Evolutionary conservation across 2,888 invertebrate species (phyloP), one percentile per base, ranked within the genome.

Genomic region (Agonum fuliginosum): DNA sequence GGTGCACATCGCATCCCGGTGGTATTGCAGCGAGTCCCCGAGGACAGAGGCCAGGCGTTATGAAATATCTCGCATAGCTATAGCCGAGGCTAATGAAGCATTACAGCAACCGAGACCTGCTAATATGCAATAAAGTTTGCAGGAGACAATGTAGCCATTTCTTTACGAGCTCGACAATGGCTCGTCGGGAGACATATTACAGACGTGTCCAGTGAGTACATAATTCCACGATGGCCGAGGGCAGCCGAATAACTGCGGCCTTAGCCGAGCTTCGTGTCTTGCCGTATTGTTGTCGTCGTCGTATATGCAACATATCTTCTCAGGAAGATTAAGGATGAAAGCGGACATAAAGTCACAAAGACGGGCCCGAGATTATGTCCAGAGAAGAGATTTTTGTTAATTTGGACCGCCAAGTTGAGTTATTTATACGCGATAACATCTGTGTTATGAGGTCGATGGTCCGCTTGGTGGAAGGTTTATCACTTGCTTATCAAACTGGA

Each of bases 141-240:
- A 48, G 20, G 67, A 75, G 75, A 75, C 75, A 75, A 75, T 75
- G 75, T 75, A 67, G 48, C 74, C 75, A 75, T 75, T 75, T 75
- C 75, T 75, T 75, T 75, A 75, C 67, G 75, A 75, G 67, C 65
- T 43, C 22, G 37, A 67, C 65, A 75, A 75, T 67, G 67, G 67
- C 67, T 48, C 75, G 48, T 30, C 51, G 46, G 27, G 75, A 75
- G 75, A 75, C 75, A 75, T 75, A 75, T 75, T 67, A 75, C 75
- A 24, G 34, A 30, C 67, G 34, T 75, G 75, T 75, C 75, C 75
- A 24, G 75, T 51, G 43, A 51, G 67, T 51, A 48, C 51, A 75
- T 67, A 75, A 75, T 51, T 67, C 54, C 51, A 20, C 17, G 58
- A 54, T 54, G 54, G 12, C 54, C 22, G 20, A 48, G 20, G 20